phyloP scores from a whole-genome alignment of 2,888 invertebrate genomes.

The Vandiemenella viatica region DNA sequence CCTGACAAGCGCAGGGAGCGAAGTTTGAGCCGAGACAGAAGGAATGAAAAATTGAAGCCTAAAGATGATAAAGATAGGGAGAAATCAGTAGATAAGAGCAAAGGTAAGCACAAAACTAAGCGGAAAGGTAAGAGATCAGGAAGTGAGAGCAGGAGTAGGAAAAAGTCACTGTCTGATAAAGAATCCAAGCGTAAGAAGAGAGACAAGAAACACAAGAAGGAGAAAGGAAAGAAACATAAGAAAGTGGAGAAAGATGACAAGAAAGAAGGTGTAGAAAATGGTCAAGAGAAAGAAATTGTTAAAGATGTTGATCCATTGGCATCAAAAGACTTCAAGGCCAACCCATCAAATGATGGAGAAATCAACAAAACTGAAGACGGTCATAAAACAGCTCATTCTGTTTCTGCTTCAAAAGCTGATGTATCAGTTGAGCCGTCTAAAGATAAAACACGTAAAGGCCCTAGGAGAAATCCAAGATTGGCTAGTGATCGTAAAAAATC shows the following conservation, averaged over 20 bases:
- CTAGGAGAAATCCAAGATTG: conserved; percentile 14
- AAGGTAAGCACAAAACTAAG: conserved; percentile 15
- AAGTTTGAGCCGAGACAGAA: conserved; percentile 24
- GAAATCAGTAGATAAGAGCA: conserved; percentile 21
- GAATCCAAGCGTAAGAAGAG: conserved; percentile 13
- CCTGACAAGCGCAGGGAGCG: conserved; percentile 22
- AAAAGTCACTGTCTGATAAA: conserved; percentile 10
- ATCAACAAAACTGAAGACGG: no score
- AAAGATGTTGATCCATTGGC: conserved; percentile 20
- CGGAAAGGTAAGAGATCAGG: conserved; percentile 13
- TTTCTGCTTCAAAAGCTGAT: no score
- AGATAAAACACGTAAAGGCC: conserved; percentile 17
- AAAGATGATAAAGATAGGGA: conserved; percentile 19
- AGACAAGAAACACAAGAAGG: conserved; percentile 13
- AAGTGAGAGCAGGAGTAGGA: conserved; percentile 13
- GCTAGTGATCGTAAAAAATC: conserved; percentile 44
- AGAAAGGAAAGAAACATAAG: conserved; percentile 18
- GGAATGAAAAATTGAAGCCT: conserved; percentile 23
- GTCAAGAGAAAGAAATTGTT: conserved; percentile 20
- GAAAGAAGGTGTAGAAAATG: conserved; percentile 26
- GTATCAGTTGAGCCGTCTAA: conserved; percentile 14
- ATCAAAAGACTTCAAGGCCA: conserved; percentile 22
- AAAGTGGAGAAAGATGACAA: conserved; percentile 21
- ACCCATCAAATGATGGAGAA: conserved; percentile 10
- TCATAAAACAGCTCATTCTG: no score